phyloP scores from a whole-genome alignment of 2,113 vertebrate species.

The Todiramphus chloris region DNA sequence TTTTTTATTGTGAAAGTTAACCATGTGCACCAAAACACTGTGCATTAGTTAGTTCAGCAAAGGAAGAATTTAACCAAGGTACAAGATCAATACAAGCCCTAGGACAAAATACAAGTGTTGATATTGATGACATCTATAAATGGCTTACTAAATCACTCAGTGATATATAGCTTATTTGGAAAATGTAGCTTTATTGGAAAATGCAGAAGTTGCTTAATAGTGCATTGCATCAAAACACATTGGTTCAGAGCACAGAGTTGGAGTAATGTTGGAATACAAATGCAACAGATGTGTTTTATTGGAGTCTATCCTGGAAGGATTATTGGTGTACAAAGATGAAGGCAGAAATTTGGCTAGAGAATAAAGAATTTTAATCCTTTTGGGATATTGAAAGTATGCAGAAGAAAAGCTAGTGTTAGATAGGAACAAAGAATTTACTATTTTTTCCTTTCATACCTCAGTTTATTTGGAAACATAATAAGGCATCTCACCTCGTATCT shows the following conservation, averaged over 20 bases:
- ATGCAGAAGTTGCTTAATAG: neutral
- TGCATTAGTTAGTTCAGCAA: neutral
- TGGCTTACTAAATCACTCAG: neutral
- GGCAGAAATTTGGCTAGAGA: neutral
- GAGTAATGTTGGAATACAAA: neutral
- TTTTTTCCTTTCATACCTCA: neutral
- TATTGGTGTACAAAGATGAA: conserved; percentile 2
- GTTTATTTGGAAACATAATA: neutral
- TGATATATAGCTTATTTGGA: neutral
- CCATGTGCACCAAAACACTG: neutral
- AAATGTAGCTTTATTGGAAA: neutral
- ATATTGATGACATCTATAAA: neutral
- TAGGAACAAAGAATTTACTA: neutral
- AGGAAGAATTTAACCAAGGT: neutral
- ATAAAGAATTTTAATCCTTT: neutral
- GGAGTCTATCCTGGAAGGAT: neutral
- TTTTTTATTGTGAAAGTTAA: neutral
- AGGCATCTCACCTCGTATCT: neutral
- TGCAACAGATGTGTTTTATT: conserved; percentile 14
- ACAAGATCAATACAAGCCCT: neutral
- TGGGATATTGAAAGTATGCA: neutral
- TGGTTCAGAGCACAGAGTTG: neutral
- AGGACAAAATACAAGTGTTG: neutral
- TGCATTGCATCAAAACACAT: neutral
- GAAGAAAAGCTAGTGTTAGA: neutral